Evolutionary conservation across 2,888 invertebrate species (phyloP).

Genomic region (Alloscopus bannaensis): DNA sequence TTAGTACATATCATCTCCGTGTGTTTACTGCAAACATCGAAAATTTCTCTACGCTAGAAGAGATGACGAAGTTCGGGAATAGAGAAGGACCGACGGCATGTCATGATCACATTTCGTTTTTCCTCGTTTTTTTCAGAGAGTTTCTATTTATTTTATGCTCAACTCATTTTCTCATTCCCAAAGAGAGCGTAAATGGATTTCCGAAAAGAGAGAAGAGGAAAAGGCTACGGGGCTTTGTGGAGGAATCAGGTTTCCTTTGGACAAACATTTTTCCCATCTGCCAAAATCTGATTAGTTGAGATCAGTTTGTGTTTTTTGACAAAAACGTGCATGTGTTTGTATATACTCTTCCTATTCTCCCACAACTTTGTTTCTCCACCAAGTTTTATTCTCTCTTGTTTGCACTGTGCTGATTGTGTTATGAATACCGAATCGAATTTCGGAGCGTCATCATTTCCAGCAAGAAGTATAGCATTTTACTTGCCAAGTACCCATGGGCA

Average conservation of each 20-base stretch:
- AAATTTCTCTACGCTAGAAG: slow-evolving; percentile 17
- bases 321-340: slow-evolving; percentile 34
- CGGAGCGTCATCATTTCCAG: no score
- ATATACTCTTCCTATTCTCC: background rate
- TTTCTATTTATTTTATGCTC: slow-evolving; percentile 73
- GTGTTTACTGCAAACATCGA: slow-evolving; percentile 56
- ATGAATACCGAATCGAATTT: slow-evolving; percentile 70
- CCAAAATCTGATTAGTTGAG: slow-evolving; percentile 72
- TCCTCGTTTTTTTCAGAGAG: slow-evolving; percentile 42
- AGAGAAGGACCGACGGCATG: slow-evolving; percentile 65
- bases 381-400: slow-evolving; percentile 39
- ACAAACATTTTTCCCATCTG: slow-evolving; percentile 73
- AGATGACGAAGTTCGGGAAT: slow-evolving; percentile 23
- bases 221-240: slow-evolving; percentile 70
- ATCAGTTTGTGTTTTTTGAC: slow-evolving; percentile 33
- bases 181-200: slow-evolving; percentile 49
- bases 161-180: slow-evolving; percentile 15
- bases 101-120: slow-evolving; percentile 72
- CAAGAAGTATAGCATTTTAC: no score
- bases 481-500: no score
- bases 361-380: background rate
- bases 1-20: background rate
- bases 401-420: slow-evolving; percentile 66
- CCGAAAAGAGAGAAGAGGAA: slow-evolving; percentile 2
- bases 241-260: slow-evolving; percentile 71